A percentile compares a stretch with the other conserved stretches of the same genome.
Conservation (phyloP, 2,888 invertebrate genomes). For the Emmelina monodactyla region DNA sequence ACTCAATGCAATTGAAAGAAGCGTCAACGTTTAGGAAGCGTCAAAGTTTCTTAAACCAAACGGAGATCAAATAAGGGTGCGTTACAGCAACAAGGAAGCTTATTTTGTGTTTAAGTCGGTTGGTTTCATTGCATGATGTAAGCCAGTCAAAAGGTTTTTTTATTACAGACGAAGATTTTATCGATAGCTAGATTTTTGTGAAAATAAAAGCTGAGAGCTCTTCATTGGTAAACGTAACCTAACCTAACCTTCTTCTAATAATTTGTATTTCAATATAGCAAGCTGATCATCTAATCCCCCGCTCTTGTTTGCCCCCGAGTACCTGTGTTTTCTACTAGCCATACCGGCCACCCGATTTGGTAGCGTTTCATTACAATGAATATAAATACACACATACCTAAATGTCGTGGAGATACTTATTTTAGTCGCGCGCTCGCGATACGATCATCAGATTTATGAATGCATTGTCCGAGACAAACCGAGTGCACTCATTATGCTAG, state of each 20-base stretch:
- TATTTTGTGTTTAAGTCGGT: no score
- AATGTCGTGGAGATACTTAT: conserved; percentile 36
- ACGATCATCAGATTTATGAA: conserved; percentile 49
- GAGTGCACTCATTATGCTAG: conserved; percentile 43
- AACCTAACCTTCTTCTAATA: conserved; percentile 2
- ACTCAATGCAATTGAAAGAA: no score
- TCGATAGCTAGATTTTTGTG: no score
- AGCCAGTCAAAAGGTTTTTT: no score
- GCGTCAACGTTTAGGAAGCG: no score
- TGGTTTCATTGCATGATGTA: no score
- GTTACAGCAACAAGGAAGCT: no score
- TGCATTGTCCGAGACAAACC: conserved; percentile 36
- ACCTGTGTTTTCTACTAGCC: conserved; percentile 4
- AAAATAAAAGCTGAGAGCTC: no score
- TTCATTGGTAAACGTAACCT: conserved; percentile 1
- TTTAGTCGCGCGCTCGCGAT: conserved; percentile 39
- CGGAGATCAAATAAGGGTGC: no score
- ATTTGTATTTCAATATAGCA: background rate
- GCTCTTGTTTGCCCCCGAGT: conserved; percentile 7
- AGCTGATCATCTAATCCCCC: background rate
- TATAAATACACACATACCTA: conserved; percentile 47
- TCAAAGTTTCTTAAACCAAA: no score
- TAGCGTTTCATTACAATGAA: conserved; percentile 36
- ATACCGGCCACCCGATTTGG: conserved; percentile 26
- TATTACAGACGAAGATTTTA: no score